Percentiles rank a stretch among this genome's conserved stretches.
phyloP scores from a whole-genome alignment of 2,888 invertebrate species.

The Rhamnusium bicolor region DNA sequence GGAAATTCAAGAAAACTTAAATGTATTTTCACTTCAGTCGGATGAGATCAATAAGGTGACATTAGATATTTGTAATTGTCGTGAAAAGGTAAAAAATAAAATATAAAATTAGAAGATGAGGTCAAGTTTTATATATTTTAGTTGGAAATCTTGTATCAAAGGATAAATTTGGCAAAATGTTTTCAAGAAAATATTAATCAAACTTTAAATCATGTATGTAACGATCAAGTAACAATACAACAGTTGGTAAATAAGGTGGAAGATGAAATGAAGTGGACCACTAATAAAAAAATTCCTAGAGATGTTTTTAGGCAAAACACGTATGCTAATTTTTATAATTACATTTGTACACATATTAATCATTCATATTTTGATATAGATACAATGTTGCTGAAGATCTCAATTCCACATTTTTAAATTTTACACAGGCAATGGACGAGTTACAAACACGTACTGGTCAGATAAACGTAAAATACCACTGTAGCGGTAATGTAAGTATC shows the following conservation, averaged over 20 bases:
- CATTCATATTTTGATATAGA: background rate
- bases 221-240: constrained; percentile 15
- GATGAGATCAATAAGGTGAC: constrained; percentile 30
- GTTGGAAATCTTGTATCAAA: constrained; percentile 30
- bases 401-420: constrained; percentile 7
- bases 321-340: constrained; percentile 14
- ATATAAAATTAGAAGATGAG: background rate
- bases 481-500: background rate
- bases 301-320: constrained; percentile 32
- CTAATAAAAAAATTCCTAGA: background rate
- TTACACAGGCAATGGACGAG: constrained; percentile 14
- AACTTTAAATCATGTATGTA: constrained; percentile 6
- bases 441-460: constrained; percentile 4
- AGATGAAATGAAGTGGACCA: background rate
- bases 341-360: background rate
- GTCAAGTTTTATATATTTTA: constrained; percentile 13
- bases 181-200: constrained; percentile 21
- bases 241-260: constrained; percentile 24
- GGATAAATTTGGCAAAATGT: constrained; percentile 1
- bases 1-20: constrained; percentile 27
- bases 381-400: constrained; percentile 22
- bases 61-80: constrained; percentile 12
- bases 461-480: background rate
- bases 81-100: constrained; percentile 25
- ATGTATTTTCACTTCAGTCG: constrained; percentile 13